Percentiles rank a stretch among this genome's conserved stretches.
phyloP scores from a whole-genome alignment of 2,797 vertebrate genomes.

The Xerus rutilus region DNA sequence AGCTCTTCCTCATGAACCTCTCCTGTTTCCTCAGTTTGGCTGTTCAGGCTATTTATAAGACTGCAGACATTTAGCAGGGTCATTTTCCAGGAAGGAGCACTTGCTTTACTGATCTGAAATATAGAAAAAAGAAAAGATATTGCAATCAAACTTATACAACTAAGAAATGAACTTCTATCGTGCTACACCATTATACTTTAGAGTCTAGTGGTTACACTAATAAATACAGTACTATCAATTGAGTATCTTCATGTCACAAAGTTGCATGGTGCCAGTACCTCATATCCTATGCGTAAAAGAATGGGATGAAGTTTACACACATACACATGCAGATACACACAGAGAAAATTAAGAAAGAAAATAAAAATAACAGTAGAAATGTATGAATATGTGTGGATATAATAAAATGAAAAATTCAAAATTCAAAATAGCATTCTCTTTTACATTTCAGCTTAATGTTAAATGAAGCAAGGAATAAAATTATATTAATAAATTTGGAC shows the following conservation, averaged over 20 bases:
- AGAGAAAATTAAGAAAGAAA: not conserved
- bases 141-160: not conserved
- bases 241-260: conserved; percentile 9
- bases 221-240: not conserved
- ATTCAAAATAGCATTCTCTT: not conserved
- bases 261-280: not conserved
- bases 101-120: conserved; percentile 92
- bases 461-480: not conserved
- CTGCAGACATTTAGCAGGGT: conserved; percentile 93
- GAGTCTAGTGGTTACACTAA: not conserved
- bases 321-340: not conserved
- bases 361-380: not conserved
- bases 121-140: not conserved
- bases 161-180: conserved; percentile 43
- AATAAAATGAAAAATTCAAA: not conserved
- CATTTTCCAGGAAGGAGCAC: conserved; percentile 93
- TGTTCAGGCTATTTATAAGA: conserved; percentile 89
- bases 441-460: not conserved
- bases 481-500: not conserved
- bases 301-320: not conserved
- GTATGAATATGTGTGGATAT: not conserved
- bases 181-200: not conserved
- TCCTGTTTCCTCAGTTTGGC: conserved; percentile 88
- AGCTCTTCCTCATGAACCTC: conserved; percentile 89
- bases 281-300: not conserved